Evolutionary conservation across 2,797 vertebrate species (phyloP), one percentile per base, ranked within the genome.

Genomic region (Chaunax sp.): DNA sequence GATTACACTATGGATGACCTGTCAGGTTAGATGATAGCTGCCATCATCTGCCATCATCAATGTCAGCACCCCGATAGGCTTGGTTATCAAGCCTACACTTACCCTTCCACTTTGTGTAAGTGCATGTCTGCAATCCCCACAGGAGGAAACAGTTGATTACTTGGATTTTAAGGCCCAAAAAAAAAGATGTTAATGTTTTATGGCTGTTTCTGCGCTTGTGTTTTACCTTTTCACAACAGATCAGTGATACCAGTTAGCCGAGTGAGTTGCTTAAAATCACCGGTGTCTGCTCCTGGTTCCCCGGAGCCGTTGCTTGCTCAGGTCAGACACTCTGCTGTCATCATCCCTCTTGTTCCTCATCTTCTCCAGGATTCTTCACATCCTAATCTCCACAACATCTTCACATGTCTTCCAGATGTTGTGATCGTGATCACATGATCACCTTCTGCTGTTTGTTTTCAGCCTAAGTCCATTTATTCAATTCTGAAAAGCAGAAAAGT

Each of bases 371-470:
- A 88, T 72, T 75, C 81, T 62, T 80, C 81, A 62, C 76, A 44
- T 68, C 68, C 60, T 70, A 61, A 85, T 75, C 79, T 77, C 54
- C 52, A 46, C 63, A 30, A 54, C 63, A 60, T 80, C 75, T 81
- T 81, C 60, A 43, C 78, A 50, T 57, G 45, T 85, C 77, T 70
- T 89, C 86, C 92, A 94, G 92, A 93, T 92, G 91, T 90, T 83
- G 45, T 25, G 55, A 77, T 58, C 10, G 13, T 22, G 35, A 63
- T 54, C 35, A 49, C 57, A 33, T 43, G 25, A 52, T 59, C 37
- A 16, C 53, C 65, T 15, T 52, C 26, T 64, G 14, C 57, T 28
- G 25, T 73, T 65, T 28, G 15, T 55, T 54, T 64, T 18, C 45
- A 30, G 20, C 14, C 0, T 0, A 30, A 26, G 57, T 60, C 44